A percentile compares a stretch with the other conserved stretches of the same genome.
Evolutionary conservation across 2,888 invertebrate species (phyloP).

Genomic region (Sabellastarte sp.): DNA sequence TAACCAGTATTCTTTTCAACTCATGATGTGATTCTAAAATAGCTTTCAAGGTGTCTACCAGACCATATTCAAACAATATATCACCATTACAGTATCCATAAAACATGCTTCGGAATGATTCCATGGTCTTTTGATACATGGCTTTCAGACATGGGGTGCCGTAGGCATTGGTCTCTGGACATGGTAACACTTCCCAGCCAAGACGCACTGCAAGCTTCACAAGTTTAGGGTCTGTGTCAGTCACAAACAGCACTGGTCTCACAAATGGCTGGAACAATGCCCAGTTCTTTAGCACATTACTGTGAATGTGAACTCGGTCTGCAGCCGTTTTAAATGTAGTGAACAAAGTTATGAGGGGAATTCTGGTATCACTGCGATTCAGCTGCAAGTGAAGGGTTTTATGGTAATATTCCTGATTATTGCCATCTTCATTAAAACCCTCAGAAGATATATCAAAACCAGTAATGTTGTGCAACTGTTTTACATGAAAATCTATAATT

Average conservation of each 20-base stretch:
- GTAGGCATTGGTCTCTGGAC: neutral
- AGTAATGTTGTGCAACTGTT: too few relatives aligned
- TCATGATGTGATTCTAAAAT: neutral
- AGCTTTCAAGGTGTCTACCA: neutral
- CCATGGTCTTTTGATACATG: neutral
- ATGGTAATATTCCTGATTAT: too few relatives aligned
- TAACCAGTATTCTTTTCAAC: neutral
- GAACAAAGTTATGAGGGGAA: neutral
- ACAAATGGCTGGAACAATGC: neutral
- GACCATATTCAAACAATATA: constrained; percentile 1
- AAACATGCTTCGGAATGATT: neutral
- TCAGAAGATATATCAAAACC: too few relatives aligned
- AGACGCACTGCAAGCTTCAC: neutral
- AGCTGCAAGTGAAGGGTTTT: too few relatives aligned
- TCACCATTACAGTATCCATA: constrained; percentile 2
- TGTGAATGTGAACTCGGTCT: neutral
- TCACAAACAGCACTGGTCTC: neutral
- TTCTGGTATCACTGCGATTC: too few relatives aligned
- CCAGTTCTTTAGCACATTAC: neutral
- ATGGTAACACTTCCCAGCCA: constrained; percentile 1
- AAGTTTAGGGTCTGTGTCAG: neutral
- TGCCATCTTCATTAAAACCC: too few relatives aligned
- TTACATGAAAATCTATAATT: too few relatives aligned
- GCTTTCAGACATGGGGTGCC: neutral
- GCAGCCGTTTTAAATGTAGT: neutral